phyloP scores from a whole-genome alignment of 1,140 invertebrate genomes.

The Mya arenaria region DNA sequence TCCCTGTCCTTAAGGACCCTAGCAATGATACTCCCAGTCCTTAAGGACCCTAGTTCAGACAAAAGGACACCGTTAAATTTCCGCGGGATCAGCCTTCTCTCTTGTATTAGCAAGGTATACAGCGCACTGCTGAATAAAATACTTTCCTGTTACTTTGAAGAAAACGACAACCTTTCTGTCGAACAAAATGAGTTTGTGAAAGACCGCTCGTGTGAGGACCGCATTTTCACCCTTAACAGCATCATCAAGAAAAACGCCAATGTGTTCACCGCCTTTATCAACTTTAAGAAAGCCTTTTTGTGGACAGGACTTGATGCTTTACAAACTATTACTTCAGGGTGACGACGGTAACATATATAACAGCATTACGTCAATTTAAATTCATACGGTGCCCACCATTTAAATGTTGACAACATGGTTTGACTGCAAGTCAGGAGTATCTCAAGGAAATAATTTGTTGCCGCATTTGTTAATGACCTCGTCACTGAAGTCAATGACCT shows the following conservation, averaged over 20 bases:
- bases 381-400: too few relatives aligned
- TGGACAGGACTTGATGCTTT: too few relatives aligned
- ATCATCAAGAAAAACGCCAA: constrained; percentile 13
- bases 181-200: constrained; percentile 45
- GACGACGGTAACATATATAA: too few relatives aligned
- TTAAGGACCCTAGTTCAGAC: constrained; percentile 28
- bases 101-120: constrained; percentile 26
- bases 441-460: too few relatives aligned
- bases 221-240: constrained; percentile 26
- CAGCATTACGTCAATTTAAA: too few relatives aligned
- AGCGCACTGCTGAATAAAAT: constrained; percentile 34
- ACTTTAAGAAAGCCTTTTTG: too few relatives aligned
- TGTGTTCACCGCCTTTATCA: constrained; percentile 18
- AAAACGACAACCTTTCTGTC: constrained; percentile 38
- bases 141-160: constrained; percentile 31
- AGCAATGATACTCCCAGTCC: constrained; percentile 54
- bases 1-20: too few relatives aligned
- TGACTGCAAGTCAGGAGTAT: too few relatives aligned
- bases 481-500: too few relatives aligned
- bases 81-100: constrained; percentile 39
- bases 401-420: too few relatives aligned
- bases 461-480: too few relatives aligned
- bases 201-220: constrained; percentile 45
- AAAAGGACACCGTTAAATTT: constrained; percentile 28
- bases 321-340: too few relatives aligned